These are phyloP conservation scores for Papio anubis DNA, from an alignment of 2,113 vertebrate genomes.

Conservation along the genomic window DNA sequence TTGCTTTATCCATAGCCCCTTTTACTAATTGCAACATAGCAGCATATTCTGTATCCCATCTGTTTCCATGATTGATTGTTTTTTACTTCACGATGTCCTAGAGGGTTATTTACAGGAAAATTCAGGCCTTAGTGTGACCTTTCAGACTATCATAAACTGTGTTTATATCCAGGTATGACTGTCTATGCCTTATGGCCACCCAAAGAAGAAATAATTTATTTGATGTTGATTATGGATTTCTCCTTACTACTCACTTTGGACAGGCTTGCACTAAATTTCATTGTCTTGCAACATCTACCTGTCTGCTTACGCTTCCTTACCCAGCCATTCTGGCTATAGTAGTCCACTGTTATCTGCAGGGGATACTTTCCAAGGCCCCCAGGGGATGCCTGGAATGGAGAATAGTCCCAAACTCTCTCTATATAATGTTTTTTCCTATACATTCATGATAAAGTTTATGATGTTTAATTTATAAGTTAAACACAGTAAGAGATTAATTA, in stretches of 20 bases:
- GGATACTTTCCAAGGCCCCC: neutral
- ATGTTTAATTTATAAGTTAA: neutral
- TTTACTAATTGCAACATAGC: conserved; percentile 67
- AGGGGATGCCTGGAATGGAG: neutral
- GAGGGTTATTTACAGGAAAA: conserved; percentile 46
- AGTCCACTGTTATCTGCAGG: neutral
- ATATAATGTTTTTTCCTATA: neutral
- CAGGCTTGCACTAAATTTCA: neutral
- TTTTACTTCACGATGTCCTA: conserved; percentile 56
- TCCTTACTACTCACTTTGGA: neutral
- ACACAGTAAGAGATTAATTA: neutral
- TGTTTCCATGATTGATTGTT: conserved; percentile 75
- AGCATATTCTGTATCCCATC: conserved; percentile 68
- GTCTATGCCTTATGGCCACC: neutral
- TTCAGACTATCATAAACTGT: conserved; percentile 50
- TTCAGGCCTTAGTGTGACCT: conserved; percentile 55
- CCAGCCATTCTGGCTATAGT: neutral
- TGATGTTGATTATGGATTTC: neutral
- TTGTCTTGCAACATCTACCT: neutral
- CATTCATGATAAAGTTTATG: neutral
- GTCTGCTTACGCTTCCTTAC: neutral
- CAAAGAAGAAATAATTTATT: neutral
- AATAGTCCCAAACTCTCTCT: neutral
- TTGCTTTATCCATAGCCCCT: conserved; percentile 36
- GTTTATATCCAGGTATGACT: neutral